phyloP scores from a whole-genome alignment of 2,113 vertebrate species.

The Nerophis lumbriciformis region DNA sequence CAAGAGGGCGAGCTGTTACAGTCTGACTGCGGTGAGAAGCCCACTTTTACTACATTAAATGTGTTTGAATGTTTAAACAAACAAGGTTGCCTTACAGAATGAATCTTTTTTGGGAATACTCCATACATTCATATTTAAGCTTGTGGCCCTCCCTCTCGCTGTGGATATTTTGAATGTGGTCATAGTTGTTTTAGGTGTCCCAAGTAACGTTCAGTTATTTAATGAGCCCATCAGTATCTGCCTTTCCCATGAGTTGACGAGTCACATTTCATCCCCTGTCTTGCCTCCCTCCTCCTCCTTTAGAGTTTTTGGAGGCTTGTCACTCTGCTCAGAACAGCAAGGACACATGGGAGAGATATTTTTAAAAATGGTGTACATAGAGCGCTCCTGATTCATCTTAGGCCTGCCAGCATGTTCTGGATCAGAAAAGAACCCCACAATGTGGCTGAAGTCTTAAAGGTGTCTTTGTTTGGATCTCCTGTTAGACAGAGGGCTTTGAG shows the following conservation, averaged over 20 bases:
- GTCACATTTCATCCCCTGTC: slow-evolving; percentile 44
- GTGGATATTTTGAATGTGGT: slow-evolving; percentile 20
- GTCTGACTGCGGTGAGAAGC: slow-evolving; percentile 46
- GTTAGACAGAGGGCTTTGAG: slow-evolving; percentile 34
- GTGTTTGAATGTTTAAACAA: background rate
- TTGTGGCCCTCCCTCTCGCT: slow-evolving; percentile 13
- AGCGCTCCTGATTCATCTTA: slow-evolving; percentile 13
- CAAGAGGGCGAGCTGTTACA: slow-evolving; percentile 42
- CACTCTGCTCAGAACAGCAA: slow-evolving; percentile 18
- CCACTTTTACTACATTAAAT: slow-evolving; percentile 8
- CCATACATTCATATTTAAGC: slow-evolving; percentile 17
- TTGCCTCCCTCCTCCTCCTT: slow-evolving; percentile 5
- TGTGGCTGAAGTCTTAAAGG: slow-evolving; percentile 13
- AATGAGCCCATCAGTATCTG: slow-evolving; percentile 32
- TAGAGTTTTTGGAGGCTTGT: slow-evolving; percentile 19
- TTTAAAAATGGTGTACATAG: background rate
- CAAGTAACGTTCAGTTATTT: slow-evolving; percentile 28
- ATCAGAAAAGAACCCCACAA: slow-evolving; percentile 9
- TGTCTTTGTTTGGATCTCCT: slow-evolving; percentile 35
- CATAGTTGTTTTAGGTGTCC: slow-evolving; percentile 44
- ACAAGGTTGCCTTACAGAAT: background rate
- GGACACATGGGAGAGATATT: slow-evolving; percentile 10
- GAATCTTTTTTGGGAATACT: slow-evolving; percentile 12
- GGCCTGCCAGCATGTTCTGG: slow-evolving; percentile 7
- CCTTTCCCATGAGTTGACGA: slow-evolving; percentile 18